Evolutionary conservation across 2,888 invertebrate genomes (phyloP).

Genomic region (Scaptomyza caliginosa): DNA sequence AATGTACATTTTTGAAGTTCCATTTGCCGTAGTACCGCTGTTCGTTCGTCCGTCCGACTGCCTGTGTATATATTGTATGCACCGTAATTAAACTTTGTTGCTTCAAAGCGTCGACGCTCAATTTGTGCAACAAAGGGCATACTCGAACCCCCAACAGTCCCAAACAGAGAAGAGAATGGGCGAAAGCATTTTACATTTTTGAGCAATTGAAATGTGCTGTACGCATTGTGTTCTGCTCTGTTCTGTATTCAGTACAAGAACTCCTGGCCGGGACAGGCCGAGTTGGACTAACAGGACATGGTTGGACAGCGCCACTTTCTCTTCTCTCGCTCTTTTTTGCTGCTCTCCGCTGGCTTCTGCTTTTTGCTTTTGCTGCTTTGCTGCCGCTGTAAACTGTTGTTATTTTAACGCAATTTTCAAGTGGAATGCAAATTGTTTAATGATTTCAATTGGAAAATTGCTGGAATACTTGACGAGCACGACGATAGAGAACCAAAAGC

Average conservation of each 20-base stretch:
- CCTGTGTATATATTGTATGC: conserved; percentile 47
- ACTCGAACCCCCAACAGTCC: conserved; percentile 35
- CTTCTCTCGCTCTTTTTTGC: conserved; percentile 16
- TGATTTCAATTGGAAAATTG: conserved; percentile 83
- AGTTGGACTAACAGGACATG: conserved; percentile 44
- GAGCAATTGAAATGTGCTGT: conserved; percentile 70
- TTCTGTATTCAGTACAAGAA: background rate
- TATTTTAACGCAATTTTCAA: conserved; percentile 83
- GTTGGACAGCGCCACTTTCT: conserved; percentile 36
- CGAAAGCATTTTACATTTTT: conserved; percentile 66
- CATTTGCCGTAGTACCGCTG: conserved; percentile 24
- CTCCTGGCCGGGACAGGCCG: conserved; percentile 3
- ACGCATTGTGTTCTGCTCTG: conserved; percentile 56
- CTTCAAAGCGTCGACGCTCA: conserved; percentile 74
- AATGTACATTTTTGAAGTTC: conserved; percentile 58
- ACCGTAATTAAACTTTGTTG: conserved; percentile 75
- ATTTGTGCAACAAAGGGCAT: conserved; percentile 71
- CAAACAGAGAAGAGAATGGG: conserved; percentile 18
- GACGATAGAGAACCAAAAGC: conserved; percentile 40
- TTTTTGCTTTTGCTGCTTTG: conserved; percentile 18
- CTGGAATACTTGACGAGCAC: conserved; percentile 77
- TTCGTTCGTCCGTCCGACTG: conserved; percentile 2
- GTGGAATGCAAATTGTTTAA: conserved; percentile 83
- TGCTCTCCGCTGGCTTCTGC: conserved; percentile 5
- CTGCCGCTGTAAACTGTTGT: conserved; percentile 69